Evolutionary conservation across 2,888 invertebrate species (phyloP), one percentile per base, ranked within the genome.

Genomic region (Odontocolon sp.): DNA sequence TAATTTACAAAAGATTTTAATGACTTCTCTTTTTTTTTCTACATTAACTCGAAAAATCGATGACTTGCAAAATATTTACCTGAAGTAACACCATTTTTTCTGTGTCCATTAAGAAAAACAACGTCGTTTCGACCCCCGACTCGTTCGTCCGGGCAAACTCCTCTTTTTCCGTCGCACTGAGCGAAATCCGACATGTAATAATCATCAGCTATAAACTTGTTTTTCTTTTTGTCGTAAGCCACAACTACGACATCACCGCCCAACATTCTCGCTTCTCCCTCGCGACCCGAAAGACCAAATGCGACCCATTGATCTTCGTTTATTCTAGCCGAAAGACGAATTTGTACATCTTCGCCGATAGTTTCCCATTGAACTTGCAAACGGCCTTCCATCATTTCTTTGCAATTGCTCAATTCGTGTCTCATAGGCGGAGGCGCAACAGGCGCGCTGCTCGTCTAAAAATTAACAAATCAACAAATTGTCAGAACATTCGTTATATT

Each of bases 341-440:
- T 94, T 87, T 95, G 94, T 1, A 97, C 93, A 73, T 94, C 93
- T 59, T 95, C 94, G 88, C 92, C 95, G 90, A 95, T 93, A 61
- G 96, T 91, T 85, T 96, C 95, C 98, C 98, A 98, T 81, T 95
- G 94, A 11, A 98, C 95, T 91, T 97, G 97, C 73, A 98, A 91
- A 79, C 95, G 93, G 84, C 95, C 95, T 76, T 95, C 94, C 83
- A 97, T 91, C 82, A 97, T 92, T 89, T 97, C 96, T 77, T 96
- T 94, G 91, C 97, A 98, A 89, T 97, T 97, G 85, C 94, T 94
- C 80, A 92, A 87, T 50, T 86, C 84, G 31, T 82, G 81, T 38
- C 56, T 64, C 26, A 81, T 80, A 8, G 81, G 91, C 79, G 91
- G 91, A 75, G 91, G 91, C 14, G 90, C 87, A 2, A 93, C 92